Evolutionary conservation across 2,888 invertebrate genomes (phyloP).

Genomic region (Danaus chrysippus): DNA sequence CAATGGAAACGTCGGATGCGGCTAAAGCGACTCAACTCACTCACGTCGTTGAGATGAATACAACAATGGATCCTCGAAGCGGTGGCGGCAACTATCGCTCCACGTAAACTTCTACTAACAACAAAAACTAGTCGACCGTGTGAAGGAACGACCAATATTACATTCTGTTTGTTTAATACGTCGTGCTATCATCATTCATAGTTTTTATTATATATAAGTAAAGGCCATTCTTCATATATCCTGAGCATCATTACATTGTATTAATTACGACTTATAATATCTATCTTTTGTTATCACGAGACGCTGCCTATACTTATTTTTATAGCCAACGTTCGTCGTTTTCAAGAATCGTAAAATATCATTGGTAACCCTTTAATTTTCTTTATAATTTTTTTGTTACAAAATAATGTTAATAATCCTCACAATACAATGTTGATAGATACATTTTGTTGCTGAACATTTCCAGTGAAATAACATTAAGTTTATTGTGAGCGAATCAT

Average conservation of each 20-base stretch:
- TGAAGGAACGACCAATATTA: slow-evolving; percentile 17
- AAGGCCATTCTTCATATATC: no score
- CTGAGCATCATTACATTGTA: neutral
- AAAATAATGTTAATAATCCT: slow-evolving; percentile 63
- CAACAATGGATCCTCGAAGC: slow-evolving; percentile 73
- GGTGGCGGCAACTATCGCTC: slow-evolving; percentile 73
- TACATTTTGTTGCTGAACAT: slow-evolving; percentile 17
- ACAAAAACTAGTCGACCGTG: slow-evolving; percentile 44
- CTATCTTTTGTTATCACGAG: slow-evolving; percentile 31
- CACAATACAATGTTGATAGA: slow-evolving; percentile 49
- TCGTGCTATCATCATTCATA: no score
- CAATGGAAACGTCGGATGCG: slow-evolving; percentile 76
- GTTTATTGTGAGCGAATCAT: neutral
- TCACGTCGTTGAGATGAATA: slow-evolving; percentile 72
- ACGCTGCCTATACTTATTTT: slow-evolving; percentile 59
- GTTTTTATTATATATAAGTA: no score
- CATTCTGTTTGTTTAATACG: slow-evolving; percentile 37
- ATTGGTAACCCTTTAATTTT: slow-evolving; percentile 74
- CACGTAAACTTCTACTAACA: slow-evolving; percentile 56
- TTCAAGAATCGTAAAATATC: slow-evolving; percentile 70
- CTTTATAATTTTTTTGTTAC: slow-evolving; percentile 68
- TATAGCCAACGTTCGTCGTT: slow-evolving; percentile 68
- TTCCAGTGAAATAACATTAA: neutral
- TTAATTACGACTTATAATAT: slow-evolving; percentile 15
- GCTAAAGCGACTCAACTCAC: slow-evolving; percentile 70